These are phyloP conservation scores for Formica exsecta DNA, from an alignment of 1,140 invertebrate genomes.

Conservation along the genomic window DNA sequence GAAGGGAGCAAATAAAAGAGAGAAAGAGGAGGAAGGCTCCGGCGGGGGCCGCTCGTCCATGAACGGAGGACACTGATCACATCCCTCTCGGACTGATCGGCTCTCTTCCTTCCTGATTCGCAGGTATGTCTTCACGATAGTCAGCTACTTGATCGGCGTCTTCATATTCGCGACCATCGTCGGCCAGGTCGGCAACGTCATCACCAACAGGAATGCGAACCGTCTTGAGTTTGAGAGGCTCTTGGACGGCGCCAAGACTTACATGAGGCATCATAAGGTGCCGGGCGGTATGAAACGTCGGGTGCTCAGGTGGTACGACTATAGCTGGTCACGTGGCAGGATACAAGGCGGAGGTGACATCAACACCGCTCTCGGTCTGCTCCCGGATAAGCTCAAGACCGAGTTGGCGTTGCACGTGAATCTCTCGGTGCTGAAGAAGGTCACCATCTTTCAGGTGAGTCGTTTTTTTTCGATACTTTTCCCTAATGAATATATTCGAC, in stretches of 20 bases:
- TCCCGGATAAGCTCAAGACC: constrained; percentile 98
- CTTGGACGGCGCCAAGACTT: constrained; percentile 97
- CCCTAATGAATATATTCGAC: neutral
- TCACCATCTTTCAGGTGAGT: constrained; percentile 88
- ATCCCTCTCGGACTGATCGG: constrained; percentile 78
- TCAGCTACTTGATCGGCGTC: constrained; percentile 98
- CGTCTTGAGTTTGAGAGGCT: constrained; percentile 97
- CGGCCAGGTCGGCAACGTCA: constrained; percentile 98
- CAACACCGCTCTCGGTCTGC: constrained; percentile 95
- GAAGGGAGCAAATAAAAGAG: constrained; percentile 65
- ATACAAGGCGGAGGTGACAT: constrained; percentile 98
- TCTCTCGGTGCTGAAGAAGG: constrained; percentile 97
- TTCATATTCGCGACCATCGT: constrained; percentile 99
- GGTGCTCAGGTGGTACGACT: constrained; percentile 98
- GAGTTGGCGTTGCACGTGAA: constrained; percentile 98
- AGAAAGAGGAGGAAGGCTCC: constrained; percentile 83
- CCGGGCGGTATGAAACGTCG: constrained; percentile 97
- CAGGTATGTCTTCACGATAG: constrained; percentile 98
- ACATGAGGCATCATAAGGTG: constrained; percentile 99
- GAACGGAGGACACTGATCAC: constrained; percentile 74
- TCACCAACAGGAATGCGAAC: constrained; percentile 98
- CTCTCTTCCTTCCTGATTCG: constrained; percentile 83
- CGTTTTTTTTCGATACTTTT: neutral
- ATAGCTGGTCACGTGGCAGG: constrained; percentile 98
- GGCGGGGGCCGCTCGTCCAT: constrained; percentile 85